Percentiles rank a stretch among this genome's conserved stretches.
Conservation (phyloP, 1,140 invertebrate species). For the Delia radicum region DNA sequence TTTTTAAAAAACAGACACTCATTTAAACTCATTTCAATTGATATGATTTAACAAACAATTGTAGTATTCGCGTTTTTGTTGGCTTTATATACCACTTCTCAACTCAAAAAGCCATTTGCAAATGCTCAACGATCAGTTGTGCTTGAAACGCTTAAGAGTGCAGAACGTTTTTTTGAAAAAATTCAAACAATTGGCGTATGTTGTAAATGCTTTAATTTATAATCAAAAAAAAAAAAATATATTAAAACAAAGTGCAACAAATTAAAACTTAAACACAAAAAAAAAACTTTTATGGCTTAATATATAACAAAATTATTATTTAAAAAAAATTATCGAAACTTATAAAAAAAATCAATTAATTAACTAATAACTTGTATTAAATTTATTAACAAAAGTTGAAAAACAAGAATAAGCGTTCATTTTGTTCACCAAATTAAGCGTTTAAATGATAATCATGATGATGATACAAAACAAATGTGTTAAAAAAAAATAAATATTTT, state of each 20-base stretch:
- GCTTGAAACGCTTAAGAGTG: constrained; percentile 53
- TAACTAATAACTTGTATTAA: background rate
- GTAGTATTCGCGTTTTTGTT: background rate
- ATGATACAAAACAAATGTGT: constrained; percentile 42
- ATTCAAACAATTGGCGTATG: constrained; percentile 16
- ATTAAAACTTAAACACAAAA: constrained; percentile 14
- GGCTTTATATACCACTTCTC: background rate
- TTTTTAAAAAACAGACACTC: background rate
- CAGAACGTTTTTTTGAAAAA: constrained; percentile 40
- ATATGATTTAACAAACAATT: too few species aligned
- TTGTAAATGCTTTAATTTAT: constrained; percentile 36
- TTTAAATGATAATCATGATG: constrained; percentile 51
- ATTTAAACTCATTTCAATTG: background rate
- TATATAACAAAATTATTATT: background rate
- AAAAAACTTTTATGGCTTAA: constrained; percentile 9
- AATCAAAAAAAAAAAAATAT: background rate
- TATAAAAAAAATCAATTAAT: background rate
- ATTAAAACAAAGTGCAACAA: background rate
- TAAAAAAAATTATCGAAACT: background rate
- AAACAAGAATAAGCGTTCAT: background rate
- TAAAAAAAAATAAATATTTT: background rate
- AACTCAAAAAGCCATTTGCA: constrained; percentile 14
- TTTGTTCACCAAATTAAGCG: constrained; percentile 33
- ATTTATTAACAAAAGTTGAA: background rate
- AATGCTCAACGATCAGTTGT: constrained; percentile 37